phyloP scores from a whole-genome alignment of 2,888 invertebrate genomes.

The Leucoma salicis region DNA sequence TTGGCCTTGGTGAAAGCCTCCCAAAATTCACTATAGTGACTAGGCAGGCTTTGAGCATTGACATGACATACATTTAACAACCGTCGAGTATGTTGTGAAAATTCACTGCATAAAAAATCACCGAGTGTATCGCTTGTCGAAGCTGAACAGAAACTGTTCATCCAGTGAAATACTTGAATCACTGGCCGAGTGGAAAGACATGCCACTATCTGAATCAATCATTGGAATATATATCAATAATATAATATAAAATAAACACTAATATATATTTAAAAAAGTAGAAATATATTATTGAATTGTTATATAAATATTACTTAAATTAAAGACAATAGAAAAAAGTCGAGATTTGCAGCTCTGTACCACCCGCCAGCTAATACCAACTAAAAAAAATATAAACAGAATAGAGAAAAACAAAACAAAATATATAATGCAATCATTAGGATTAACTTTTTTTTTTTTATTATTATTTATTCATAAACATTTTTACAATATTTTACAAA shows the following conservation, averaged over 20 bases:
- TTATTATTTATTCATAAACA: too few species aligned
- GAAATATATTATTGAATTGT: background rate
- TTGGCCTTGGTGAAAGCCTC: background rate
- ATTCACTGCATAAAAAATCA: background rate
- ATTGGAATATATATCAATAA: background rate
- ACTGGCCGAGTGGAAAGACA: too few species aligned
- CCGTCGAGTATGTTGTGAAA: background rate
- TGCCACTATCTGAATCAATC: too few species aligned
- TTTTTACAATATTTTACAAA: too few species aligned
- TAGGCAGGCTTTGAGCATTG: background rate
- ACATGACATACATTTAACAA: background rate
- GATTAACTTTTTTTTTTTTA: too few species aligned
- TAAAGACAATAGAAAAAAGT: background rate
- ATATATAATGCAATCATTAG: too few species aligned
- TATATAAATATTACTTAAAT: background rate
- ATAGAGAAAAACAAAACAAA: too few species aligned
- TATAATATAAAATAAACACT: background rate
- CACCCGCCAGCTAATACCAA: background rate
- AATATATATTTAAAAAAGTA: background rate
- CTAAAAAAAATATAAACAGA: too few species aligned
- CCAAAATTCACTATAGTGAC: background rate
- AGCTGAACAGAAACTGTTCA: background rate
- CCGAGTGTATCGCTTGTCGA: background rate
- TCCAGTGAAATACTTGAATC: background rate
- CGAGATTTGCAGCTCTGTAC: background rate